phyloP scores from a whole-genome alignment of 2,113 vertebrate species.

The Rattus rattus region DNA sequence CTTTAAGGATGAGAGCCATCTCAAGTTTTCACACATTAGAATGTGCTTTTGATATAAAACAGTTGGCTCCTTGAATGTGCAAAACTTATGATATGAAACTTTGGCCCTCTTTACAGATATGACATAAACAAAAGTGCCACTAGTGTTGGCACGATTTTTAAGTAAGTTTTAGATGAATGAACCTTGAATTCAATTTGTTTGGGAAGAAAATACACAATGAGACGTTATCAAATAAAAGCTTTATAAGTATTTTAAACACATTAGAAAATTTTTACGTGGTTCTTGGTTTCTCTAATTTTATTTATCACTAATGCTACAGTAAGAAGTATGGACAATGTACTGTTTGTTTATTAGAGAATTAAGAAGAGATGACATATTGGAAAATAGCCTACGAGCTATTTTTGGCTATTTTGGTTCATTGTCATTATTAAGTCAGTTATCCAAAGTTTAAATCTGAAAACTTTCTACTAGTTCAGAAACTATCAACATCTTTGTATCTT shows the following conservation, averaged over 20 bases:
- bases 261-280: neutral
- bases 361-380: neutral
- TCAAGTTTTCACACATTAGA: slow-evolving; percentile 22
- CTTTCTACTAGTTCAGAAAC: neutral
- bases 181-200: neutral
- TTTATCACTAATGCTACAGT: neutral
- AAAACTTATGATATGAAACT: neutral
- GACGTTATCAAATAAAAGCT: neutral
- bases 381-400: neutral
- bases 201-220: neutral
- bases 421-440: neutral
- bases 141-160: neutral
- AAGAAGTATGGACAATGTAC: neutral
- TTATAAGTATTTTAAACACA: neutral
- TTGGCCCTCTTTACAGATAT: neutral
- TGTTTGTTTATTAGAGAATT: neutral
- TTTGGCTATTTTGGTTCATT: neutral
- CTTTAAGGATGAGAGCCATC: neutral
- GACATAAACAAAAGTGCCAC: neutral
- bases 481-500: neutral
- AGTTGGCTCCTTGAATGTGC: neutral
- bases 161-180: neutral
- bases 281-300: neutral
- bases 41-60: neutral
- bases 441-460: neutral